These are phyloP conservation scores for Lagocephalus sceleratus DNA, from an alignment of 2,797 vertebrate genomes.

Conservation along the genomic window DNA sequence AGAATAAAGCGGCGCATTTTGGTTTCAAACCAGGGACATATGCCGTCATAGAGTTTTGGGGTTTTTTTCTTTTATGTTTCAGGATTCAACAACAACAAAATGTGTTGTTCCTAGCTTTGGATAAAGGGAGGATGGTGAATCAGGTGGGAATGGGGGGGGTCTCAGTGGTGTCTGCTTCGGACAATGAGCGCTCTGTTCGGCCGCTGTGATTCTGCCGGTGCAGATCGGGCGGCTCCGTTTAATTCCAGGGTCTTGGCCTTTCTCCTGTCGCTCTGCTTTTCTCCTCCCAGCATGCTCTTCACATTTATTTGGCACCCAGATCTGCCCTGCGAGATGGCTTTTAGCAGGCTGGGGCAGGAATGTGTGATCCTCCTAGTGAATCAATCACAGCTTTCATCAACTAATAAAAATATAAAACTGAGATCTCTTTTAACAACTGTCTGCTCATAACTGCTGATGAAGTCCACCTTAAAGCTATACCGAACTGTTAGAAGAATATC, in stretches of 20 bases:
- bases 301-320: conserved; percentile 47
- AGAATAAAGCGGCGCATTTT: too few relatives aligned
- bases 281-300: conserved; percentile 79
- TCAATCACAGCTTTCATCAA: conserved; percentile 12
- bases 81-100: not conserved
- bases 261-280: conserved; percentile 76
- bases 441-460: not conserved
- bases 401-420: too few relatives aligned
- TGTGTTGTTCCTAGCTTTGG: not conserved
- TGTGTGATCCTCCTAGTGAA: conserved; percentile 4
- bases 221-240: conserved; percentile 83
- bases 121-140: conserved; percentile 64
- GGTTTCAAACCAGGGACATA: not conserved
- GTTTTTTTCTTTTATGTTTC: not conserved
- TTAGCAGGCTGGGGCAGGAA: conserved; percentile 26
- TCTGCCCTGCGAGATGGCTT: conserved; percentile 37
- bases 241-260: conserved; percentile 76
- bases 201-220: conserved; percentile 73
- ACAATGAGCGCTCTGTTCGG: conserved; percentile 92
- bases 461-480: not conserved
- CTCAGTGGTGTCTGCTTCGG: conserved; percentile 80
- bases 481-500: not conserved
- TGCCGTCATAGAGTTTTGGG: not conserved
- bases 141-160: conserved; percentile 78
- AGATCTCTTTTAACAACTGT: not conserved